Conservation (phyloP, 2,888 invertebrate species). For the Calliopum simillimum region DNA sequence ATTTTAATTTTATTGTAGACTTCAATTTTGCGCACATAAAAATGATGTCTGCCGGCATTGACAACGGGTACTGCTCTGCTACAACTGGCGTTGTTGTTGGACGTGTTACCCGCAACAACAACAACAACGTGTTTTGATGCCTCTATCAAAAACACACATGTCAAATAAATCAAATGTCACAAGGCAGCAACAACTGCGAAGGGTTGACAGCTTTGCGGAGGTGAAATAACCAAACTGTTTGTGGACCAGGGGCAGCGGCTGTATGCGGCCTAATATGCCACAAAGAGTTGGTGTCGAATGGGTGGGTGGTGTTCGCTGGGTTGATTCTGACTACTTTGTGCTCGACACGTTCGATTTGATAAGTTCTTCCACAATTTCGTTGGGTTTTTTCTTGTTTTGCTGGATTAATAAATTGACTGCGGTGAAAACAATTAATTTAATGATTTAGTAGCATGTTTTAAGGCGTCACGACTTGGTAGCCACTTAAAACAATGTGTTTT, state of each 20-base stretch:
- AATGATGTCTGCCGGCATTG: background rate
- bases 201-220: slow-evolving; percentile 26
- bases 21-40: background rate
- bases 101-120: slow-evolving; percentile 33
- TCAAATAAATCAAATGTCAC: slow-evolving; percentile 65
- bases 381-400: background rate
- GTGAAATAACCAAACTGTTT: background rate
- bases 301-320: slow-evolving; percentile 22
- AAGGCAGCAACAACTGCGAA: slow-evolving; percentile 43
- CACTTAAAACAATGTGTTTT: slow-evolving; percentile 1
- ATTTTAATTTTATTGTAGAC: slow-evolving; percentile 3
- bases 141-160: slow-evolving; percentile 63
- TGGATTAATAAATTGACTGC: slow-evolving; percentile 22
- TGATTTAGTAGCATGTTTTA: slow-evolving; percentile 55
- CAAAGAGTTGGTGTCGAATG: background rate
- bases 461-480: slow-evolving; percentile 5
- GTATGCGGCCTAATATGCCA: background rate
- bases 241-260: background rate
- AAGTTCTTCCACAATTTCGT: background rate
- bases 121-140: slow-evolving; percentile 55
- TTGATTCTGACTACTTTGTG: background rate
- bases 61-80: background rate
- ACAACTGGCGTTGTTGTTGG: background rate
- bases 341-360: slow-evolving; percentile 2
- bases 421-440: slow-evolving; percentile 53